Base-by-base conservation (phyloP, 2,888 invertebrate genomes). In the Rotaria macrura region DNA sequence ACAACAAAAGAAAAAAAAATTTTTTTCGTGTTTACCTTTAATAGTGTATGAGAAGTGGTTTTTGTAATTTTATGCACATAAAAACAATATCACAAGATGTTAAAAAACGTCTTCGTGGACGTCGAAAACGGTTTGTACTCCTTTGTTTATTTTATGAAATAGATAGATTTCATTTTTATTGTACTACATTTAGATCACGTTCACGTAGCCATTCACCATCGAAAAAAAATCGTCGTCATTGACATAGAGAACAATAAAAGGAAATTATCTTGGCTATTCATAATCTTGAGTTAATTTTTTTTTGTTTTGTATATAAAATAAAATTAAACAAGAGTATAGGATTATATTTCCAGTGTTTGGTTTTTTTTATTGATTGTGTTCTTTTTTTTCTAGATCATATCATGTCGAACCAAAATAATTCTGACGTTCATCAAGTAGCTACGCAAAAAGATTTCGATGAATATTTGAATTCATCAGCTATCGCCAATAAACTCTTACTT, bases 1-100 rank as follows among this genome's bases (percentile, higher is more conserved):
- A 49, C 3, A 49, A 14, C 1, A 17, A 49, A 12, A 17, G 3
- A 49, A 17, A 49, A 49, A 49, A 49, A 14, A 49, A 4, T 17
- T 14, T 49, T 17, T 0, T 49, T 49, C 17, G 17, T 17, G 10
- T 40, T 40, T 38, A 72, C 6, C 12, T 1, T 79, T 25, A 2
- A 5, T 79, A 79, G 79, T 99, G 99, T 65, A 65, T 29, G 34
- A 93, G 98, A 86, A 97, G 97, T 89, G 99, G 98, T 65, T 99
- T 99, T 92, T 99, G 99, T 92, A 99, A 99, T 92, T 99, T 99
- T 92, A 99, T 99, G 99, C 99, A 99, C 90, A 93, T 99, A 91
- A 99, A 99, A 90, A 98, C 97, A 23, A 98, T 99, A 89, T 97
- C 97, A 0, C 93, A 97, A 29, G n/a, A 54, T 17, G 54, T 84